Conservation (phyloP, 2,113 vertebrate genomes). For the Peromyscus californicus region DNA sequence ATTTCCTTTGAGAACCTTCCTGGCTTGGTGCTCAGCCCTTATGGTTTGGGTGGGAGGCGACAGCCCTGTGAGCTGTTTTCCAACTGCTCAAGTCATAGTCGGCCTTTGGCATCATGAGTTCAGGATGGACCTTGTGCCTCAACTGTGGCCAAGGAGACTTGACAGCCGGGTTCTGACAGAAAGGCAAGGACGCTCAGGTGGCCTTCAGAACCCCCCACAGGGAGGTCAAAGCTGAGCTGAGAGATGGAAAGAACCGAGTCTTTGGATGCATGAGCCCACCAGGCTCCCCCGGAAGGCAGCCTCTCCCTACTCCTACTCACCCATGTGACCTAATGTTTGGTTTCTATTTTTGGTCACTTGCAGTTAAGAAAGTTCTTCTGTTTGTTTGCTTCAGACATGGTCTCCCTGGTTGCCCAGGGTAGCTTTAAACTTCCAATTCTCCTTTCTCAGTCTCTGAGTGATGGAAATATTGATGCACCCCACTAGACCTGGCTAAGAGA, state of each 20-base stretch:
- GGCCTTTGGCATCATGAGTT: not conserved
- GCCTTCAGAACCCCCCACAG: not conserved
- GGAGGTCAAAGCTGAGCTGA: not conserved
- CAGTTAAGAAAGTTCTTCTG: not conserved
- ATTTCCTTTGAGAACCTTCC: not conserved
- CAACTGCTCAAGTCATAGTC: not conserved
- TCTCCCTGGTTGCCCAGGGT: not conserved
- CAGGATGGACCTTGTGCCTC: not conserved
- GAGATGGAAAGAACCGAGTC: not conserved
- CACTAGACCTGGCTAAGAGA: not conserved
- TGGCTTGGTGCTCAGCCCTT: not conserved
- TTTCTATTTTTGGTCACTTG: not conserved
- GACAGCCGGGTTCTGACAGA: not conserved
- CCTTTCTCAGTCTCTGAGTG: not conserved
- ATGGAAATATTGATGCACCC: not conserved
- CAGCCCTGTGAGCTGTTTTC: not conserved
- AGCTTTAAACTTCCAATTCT: not conserved
- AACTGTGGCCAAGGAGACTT: not conserved
- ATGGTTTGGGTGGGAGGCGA: not conserved
- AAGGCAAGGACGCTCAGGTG: not conserved
- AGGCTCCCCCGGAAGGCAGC: not conserved
- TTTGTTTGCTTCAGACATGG: not conserved
- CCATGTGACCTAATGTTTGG: not conserved
- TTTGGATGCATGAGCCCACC: not conserved
- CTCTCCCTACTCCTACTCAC: not conserved